Evolutionary conservation across 37 sponge, comb jelly and placozoan species (phyloP).

Genomic region (Halisarca cf. caerulea): DNA sequence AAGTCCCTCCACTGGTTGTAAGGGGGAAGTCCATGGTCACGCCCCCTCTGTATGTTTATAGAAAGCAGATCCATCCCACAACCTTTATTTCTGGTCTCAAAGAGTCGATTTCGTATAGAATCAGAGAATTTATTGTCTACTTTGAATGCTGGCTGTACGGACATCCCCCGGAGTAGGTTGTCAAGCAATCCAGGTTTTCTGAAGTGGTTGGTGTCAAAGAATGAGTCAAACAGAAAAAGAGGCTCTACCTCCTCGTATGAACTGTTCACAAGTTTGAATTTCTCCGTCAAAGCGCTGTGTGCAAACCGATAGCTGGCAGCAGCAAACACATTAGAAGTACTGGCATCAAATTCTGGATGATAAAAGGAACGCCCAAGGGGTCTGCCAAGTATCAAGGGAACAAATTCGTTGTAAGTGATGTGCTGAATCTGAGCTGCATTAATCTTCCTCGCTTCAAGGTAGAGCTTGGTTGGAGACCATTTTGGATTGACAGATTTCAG

Average conservation of each 20-base stretch:
- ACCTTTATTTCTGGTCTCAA: constrained; percentile 36
- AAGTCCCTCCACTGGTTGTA: constrained; percentile 62
- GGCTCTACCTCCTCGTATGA: constrained; percentile 40
- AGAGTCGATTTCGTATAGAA: constrained; percentile 69
- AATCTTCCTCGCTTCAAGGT: constrained; percentile 55
- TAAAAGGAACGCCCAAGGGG: constrained; percentile 43
- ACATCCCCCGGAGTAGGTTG: constrained; percentile 72
- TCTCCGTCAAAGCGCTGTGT: constrained; percentile 47
- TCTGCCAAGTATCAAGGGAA: constrained; percentile 65
- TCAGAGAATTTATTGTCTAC: constrained; percentile 65
- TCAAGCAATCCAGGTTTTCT: constrained; percentile 74
- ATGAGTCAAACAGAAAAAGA: constrained; percentile 50
- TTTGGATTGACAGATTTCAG: not conserved
- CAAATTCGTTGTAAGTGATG: constrained; percentile 73
- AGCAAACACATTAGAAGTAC: constrained; percentile 68
- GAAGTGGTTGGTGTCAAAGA: constrained; percentile 61
- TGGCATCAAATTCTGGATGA: constrained; percentile 52
- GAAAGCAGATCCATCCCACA: constrained; percentile 79
- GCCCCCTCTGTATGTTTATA: constrained; percentile 86
- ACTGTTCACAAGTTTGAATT: constrained; percentile 48
- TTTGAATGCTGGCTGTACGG: constrained; percentile 34
- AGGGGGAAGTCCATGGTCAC: constrained; percentile 88
- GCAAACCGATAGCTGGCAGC: constrained; percentile 75
- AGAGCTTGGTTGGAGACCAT: constrained; percentile 1
- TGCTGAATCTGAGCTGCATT: constrained; percentile 66